Percentiles rank a stretch among this genome's conserved stretches.
These are phyloP conservation scores for Gila robusta DNA, from an alignment of 2,797 vertebrate species.

Conservation along the genomic window DNA sequence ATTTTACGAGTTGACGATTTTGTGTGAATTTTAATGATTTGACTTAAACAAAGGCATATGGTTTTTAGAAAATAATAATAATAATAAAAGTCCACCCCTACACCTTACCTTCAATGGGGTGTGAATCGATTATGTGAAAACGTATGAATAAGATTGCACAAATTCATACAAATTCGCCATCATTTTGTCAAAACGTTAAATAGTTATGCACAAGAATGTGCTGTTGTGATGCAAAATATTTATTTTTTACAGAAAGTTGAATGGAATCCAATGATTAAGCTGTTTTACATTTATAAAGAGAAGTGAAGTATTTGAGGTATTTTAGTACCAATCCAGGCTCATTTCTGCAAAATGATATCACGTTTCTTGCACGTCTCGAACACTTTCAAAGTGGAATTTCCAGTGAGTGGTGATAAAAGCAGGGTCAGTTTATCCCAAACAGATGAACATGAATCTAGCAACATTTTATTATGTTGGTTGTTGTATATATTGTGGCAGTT, in stretches of 20 bases:
- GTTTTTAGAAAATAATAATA: neutral
- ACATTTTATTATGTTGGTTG: neutral
- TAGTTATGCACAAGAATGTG: neutral
- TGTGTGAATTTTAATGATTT: neutral
- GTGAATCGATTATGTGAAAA: neutral
- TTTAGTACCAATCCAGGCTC: neutral
- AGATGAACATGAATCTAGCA: too few species aligned
- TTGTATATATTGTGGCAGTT: neutral
- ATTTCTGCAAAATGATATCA: neutral
- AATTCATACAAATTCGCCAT: neutral
- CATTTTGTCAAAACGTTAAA: neutral
- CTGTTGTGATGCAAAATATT: neutral
- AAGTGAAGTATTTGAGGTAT: neutral
- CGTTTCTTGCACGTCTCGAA: neutral
- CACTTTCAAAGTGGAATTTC: neutral
- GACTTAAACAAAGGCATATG: neutral
- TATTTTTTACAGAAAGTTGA: too few species aligned
- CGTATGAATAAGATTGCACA: neutral
- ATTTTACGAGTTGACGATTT: neutral
- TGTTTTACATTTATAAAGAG: neutral
- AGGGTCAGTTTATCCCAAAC: neutral
- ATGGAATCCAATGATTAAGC: neutral
- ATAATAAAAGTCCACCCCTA: neutral
- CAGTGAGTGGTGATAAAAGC: neutral
- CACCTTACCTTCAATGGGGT: neutral